Percentiles rank a stretch among this genome's conserved stretches.
phyloP scores from a whole-genome alignment of 2,888 invertebrate species.

The Aplocera efformata region DNA sequence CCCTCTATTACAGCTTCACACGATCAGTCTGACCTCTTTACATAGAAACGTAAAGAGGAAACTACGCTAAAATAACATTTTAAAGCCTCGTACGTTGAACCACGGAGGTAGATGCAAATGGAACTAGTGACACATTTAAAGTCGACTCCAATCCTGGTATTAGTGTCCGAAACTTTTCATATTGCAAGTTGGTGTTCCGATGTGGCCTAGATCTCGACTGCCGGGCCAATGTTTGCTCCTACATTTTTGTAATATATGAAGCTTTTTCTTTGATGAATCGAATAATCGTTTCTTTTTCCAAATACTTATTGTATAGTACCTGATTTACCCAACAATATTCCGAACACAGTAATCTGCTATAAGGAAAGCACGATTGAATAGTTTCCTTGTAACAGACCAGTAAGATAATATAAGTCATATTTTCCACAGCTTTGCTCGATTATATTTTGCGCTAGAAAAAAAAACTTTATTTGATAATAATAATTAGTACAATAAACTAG shows the following conservation, averaged over 20 bases:
- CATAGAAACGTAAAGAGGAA: background rate
- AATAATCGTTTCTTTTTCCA: slow-evolving; percentile 14
- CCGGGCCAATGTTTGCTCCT: slow-evolving; percentile 10
- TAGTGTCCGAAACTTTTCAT: slow-evolving; percentile 58
- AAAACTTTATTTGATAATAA: too few relatives aligned
- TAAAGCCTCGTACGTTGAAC: slow-evolving; percentile 6
- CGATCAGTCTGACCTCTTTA: background rate
- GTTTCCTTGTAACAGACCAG: too few relatives aligned
- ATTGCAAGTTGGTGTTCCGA: slow-evolving; percentile 50
- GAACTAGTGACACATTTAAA: slow-evolving; percentile 28
- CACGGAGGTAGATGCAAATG: slow-evolving; percentile 10
- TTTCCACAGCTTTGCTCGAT: too few relatives aligned
- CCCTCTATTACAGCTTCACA: background rate
- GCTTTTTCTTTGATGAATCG: too few relatives aligned
- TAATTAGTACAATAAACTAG: too few relatives aligned
- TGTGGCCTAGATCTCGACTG: slow-evolving; percentile 55
- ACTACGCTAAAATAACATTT: slow-evolving; percentile 4
- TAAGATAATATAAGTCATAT: too few relatives aligned
- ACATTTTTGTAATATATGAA: slow-evolving; percentile 20
- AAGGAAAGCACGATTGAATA: too few relatives aligned
- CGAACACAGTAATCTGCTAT: too few relatives aligned
- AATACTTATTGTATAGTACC: too few relatives aligned
- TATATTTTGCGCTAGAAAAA: too few relatives aligned
- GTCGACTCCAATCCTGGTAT: slow-evolving; percentile 31
- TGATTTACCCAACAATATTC: too few relatives aligned